A percentile compares a stretch with the other conserved stretches of the same genome.
These are phyloP conservation scores for Laupala kohalensis DNA, from an alignment of 1,140 invertebrate species.

Conservation along the genomic window DNA sequence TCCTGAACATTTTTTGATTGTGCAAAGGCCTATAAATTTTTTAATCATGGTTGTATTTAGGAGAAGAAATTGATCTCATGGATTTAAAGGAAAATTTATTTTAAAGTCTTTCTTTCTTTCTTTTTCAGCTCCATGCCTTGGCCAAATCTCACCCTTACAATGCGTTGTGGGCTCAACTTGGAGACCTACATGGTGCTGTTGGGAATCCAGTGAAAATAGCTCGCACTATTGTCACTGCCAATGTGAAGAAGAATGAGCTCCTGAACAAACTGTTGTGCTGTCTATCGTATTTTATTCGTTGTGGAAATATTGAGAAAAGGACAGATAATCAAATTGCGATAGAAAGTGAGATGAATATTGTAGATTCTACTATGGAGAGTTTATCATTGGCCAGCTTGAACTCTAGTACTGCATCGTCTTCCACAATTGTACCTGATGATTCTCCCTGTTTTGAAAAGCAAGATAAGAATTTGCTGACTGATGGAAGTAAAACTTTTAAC, in stretches of 20 bases:
- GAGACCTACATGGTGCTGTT: slow-evolving; percentile 69
- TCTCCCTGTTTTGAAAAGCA: neutral
- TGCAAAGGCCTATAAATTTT: too few relatives aligned
- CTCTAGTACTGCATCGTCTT: neutral
- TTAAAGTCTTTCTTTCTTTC: slow-evolving; percentile 4
- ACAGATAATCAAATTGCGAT: neutral
- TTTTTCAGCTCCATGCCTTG: slow-evolving; percentile 29
- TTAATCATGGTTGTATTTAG: too few relatives aligned
- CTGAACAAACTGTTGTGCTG: slow-evolving; percentile 51
- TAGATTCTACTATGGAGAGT: neutral
- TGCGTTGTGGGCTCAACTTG: slow-evolving; percentile 73
- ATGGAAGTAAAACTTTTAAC: neutral
- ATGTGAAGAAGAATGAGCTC: slow-evolving; percentile 44
- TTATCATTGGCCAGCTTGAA: neutral
- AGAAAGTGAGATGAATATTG: neutral
- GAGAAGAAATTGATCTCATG: too few relatives aligned
- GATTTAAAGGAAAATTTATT: slow-evolving; percentile 7
- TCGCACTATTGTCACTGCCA: slow-evolving; percentile 64
- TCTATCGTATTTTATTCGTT: slow-evolving; percentile 73
- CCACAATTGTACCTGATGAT: slow-evolving; percentile 1
- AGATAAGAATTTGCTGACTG: neutral
- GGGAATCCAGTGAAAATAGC: slow-evolving; percentile 60
- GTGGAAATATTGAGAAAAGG: slow-evolving; percentile 45
- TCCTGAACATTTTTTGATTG: too few relatives aligned
- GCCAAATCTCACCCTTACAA: slow-evolving; percentile 44